These are phyloP conservation scores for Taurulus bubalis DNA, from an alignment of 2,113 vertebrate species.

Conservation along the genomic window DNA sequence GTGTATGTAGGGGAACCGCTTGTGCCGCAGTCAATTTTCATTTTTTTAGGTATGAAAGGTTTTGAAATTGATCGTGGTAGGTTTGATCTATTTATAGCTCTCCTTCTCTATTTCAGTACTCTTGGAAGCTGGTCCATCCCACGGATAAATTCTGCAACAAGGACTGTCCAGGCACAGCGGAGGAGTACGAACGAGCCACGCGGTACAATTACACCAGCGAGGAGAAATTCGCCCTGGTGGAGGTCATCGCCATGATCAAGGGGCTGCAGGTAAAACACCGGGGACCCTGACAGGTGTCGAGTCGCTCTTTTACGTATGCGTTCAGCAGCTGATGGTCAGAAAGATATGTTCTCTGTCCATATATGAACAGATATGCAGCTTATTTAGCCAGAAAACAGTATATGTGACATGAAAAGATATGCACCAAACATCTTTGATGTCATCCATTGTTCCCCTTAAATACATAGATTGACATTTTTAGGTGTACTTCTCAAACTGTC, in stretches of 20 bases:
- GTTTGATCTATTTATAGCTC: conserved; percentile 28
- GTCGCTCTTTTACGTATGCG: neutral
- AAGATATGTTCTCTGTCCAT: neutral
- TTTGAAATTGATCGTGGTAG: conserved; percentile 23
- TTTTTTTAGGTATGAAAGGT: neutral
- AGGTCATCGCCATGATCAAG: conserved; percentile 99
- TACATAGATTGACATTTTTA: neutral
- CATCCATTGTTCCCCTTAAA: neutral
- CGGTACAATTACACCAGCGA: conserved; percentile 99
- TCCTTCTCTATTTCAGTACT: conserved; percentile 87
- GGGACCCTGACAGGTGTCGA: neutral
- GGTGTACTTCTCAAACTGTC: neutral
- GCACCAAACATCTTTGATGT: neutral
- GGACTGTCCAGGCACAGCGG: conserved; percentile 96
- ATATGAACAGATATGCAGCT: too few species aligned
- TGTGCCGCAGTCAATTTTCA: neutral
- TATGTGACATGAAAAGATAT: neutral
- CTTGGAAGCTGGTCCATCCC: conserved; percentile 99
- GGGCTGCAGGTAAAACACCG: conserved; percentile 87
- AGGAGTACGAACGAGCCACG: conserved; percentile 97
- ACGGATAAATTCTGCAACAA: conserved; percentile 99
- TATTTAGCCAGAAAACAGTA: neutral
- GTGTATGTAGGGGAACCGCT: neutral
- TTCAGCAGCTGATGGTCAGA: too few species aligned
- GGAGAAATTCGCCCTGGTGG: conserved; percentile 98